A percentile compares a stretch with the other conserved stretches of the same genome.
Evolutionary conservation across 2,113 vertebrate species (phyloP).

Genomic region (Tupaia chinensis): DNA sequence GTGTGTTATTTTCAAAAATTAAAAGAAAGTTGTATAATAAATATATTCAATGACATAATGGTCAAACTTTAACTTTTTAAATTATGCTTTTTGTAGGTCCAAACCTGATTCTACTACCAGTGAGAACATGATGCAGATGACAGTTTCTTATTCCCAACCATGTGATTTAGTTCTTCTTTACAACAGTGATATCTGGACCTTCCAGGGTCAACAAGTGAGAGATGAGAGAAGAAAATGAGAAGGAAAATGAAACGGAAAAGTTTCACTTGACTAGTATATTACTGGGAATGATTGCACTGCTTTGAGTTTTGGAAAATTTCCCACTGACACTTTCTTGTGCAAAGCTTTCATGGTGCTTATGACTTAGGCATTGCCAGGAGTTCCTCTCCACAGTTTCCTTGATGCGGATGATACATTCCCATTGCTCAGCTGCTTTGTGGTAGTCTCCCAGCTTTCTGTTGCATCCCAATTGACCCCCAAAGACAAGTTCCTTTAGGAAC

Average conservation of each 20-base stretch:
- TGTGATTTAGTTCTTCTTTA: neutral
- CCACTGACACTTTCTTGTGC: neutral
- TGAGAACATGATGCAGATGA: neutral
- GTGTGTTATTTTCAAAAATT: neutral
- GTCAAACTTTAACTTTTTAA: neutral
- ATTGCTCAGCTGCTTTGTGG: neutral
- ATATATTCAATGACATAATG: neutral
- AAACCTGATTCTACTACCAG: neutral
- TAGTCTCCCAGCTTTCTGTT: neutral
- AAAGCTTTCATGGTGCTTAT: neutral
- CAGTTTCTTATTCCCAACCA: neutral
- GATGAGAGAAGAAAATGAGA: neutral
- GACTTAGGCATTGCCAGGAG: neutral
- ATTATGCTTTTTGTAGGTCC: neutral
- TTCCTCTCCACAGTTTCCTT: too few relatives aligned
- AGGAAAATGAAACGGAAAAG: neutral
- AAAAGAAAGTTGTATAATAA: neutral
- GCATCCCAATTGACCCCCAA: neutral
- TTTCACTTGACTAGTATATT: neutral
- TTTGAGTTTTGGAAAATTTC: neutral
- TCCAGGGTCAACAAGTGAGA: neutral
- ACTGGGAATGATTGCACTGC: neutral
- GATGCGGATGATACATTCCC: neutral
- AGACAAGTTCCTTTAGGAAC: neutral
- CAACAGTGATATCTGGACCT: neutral